Evolutionary conservation across 2,888 invertebrate genomes (phyloP), one percentile per base, ranked within the genome.

Genomic region (Panopea generosa): DNA sequence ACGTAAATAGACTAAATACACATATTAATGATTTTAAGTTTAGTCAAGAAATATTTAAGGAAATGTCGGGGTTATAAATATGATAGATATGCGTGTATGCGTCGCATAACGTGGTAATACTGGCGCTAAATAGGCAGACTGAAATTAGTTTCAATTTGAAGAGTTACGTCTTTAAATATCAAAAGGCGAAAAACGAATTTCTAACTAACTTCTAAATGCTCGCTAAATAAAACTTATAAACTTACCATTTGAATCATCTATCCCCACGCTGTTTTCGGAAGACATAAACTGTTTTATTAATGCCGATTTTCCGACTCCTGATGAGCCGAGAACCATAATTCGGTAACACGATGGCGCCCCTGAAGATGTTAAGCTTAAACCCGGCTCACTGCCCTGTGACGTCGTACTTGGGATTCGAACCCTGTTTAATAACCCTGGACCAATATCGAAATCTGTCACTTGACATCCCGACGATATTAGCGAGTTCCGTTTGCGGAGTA

Each of bases 401-500:
- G 82, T 78, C 45, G 73, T 70, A 55, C 82, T 82, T 18, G 69
- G 76, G 0, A 84, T 62, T 14, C 82, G 69, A n/a, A 56, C 70
- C 24, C 83, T 67, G 20, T 67, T 70, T 7, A 55, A 67, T 24
- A 29, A 45, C 6, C 38, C 29, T 1, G 45, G 47, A 9, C 62
- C 65, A 22, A 50, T 84, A 78, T 24, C 77, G 72, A 50, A 82
- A 70, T 33, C 95, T 95, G 52, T 43, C 16, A 67, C 67, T 49
- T 57, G 43, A 92, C 95, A 96, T 20, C 91, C 90, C 1, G 89
- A 96, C 16, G 90, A 90, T 40, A 96, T 96, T 92, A 97, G 96
- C 89, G 97, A 65, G 81, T 97, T 94, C 1, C 75, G 60, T 83
- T 97, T 96, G 87, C 97, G 96, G 78, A 98, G 94, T 14, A 97